Base-by-base conservation (phyloP, 2,888 invertebrate species). In the Tenthredo notha region DNA sequence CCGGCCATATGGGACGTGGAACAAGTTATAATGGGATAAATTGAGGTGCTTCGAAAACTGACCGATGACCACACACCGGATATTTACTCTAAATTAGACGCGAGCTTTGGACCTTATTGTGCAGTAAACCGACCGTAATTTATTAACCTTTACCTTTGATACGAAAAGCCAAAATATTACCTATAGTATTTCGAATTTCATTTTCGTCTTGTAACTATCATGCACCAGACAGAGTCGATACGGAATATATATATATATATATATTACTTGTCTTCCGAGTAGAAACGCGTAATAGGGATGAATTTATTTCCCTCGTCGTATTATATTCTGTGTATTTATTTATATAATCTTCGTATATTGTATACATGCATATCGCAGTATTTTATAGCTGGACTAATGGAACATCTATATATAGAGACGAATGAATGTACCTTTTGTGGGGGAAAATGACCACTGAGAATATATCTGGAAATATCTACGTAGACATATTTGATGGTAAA, bases 21-120 rank as follows among this genome's bases (percentile, higher is more conserved):
- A 67, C 67, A 67, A 67, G 67, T 67, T 67, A 67, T 67, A 67
- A 67, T 67, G 33, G 67, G 67, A 67, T 67, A 29, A 70, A 70
- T 70, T 37, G 70, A 70, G 70, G 29, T 70, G 37, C 70, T 70
- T 70, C 70, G 70, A 7, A 70, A 33, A 70, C 70, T 70, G 70
- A 70, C 70, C 70, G 37, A 37, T n/a, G 37, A 70, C 70, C 70
- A 70, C 7, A 70, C 33, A 10, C 7, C 18, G 70, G 33, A 70
- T 70, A 70, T 70, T 70, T 70, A 37, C 70, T 70, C 33, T 29
- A 37, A 70, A 70, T 70, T 70, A 70, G 37, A 33, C 33, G 18
- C 5, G 29, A n/a, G 12, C 70, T n/a, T 70, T n/a, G 37, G 33
- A 18, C 33, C 15, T 70, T 70, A 70, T 70, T 70, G 70, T 70